A percentile compares a stretch with the other conserved stretches of the same genome.
These are phyloP conservation scores for Lasiurus cinereus DNA, from an alignment of 2,113 vertebrate species.

Conservation along the genomic window DNA sequence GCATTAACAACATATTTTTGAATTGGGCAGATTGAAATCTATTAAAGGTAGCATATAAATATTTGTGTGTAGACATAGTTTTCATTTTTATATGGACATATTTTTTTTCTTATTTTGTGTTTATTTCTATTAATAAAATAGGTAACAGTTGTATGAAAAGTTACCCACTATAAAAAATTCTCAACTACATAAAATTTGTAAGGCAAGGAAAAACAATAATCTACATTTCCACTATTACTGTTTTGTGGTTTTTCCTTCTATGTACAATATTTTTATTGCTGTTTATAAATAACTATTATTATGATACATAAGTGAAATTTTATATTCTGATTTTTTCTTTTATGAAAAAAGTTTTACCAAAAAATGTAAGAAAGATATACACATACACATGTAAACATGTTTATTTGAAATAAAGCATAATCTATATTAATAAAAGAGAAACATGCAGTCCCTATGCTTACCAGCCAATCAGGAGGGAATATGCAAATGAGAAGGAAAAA, in stretches of 20 bases:
- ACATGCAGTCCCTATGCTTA: too few relatives aligned
- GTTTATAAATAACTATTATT: neutral
- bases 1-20: neutral
- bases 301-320: neutral
- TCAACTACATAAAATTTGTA: neutral
- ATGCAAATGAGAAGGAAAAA: too few relatives aligned
- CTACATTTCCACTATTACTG: neutral
- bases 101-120: neutral
- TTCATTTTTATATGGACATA: neutral
- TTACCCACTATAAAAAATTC: neutral
- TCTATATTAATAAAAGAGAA: too few relatives aligned
- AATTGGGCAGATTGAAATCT: neutral
- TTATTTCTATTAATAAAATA: constrained; percentile 21
- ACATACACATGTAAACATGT: neutral
- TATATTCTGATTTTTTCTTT: neutral
- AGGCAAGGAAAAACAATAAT: neutral
- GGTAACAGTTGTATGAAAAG: neutral
- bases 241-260: neutral
- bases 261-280: neutral
- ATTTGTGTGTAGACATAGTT: neutral
- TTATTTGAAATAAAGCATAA: neutral
- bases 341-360: neutral
- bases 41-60: neutral
- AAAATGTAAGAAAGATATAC: neutral
- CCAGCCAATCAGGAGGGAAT: too few relatives aligned